Evolutionary conservation across 1,140 invertebrate species (phyloP), one percentile per base, ranked within the genome.

Genomic region (Papilio dardanus): DNA sequence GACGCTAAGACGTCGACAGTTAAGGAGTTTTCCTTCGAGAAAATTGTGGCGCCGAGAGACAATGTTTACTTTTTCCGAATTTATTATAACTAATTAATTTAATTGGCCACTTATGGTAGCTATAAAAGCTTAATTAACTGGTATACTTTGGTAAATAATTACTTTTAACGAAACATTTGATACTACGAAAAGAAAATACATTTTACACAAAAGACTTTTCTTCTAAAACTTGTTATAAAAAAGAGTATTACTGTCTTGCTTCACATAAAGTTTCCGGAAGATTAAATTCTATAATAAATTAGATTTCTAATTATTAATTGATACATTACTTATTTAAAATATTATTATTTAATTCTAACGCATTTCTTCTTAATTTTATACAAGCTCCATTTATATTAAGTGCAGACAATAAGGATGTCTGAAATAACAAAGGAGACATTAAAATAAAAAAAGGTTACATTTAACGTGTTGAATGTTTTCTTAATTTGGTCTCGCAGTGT

Each of bases 1-100:
- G 90, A 92, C 90, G 90, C 87, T 92, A 89, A 93, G 91, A 93
- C 91, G 90, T 92, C 89, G 87, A 84, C 87, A 88, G 82, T 89
- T 88, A 90, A 92, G 88, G 89, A 93, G 88, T 92, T 93, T 93
- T 92, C 90, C 86, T 83, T 81, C 77, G 86, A 87, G 90, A 89
- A 92, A 89, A 91, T 89, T 86, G 77, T 73, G 74, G 79, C 83
- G 83, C 85, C 87, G 79, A 83, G 83, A 88, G 84, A 89, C 83
- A 88, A 83, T 82, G 83, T 87, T 86, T 86, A 82, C 85, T 86
- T 87, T 86, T 86, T 81, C 73, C 67, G 37, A 74, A 74, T 77
- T 77, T 71, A 66, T 66, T 76, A 73, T 54, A 33, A 73, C 71
- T 73, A 73, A 73, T 73, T 73, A 73, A 58, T 71, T 71, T 67